Base-by-base conservation (phyloP, 2,797 vertebrate genomes). In the Ceyx erithaca region DNA sequence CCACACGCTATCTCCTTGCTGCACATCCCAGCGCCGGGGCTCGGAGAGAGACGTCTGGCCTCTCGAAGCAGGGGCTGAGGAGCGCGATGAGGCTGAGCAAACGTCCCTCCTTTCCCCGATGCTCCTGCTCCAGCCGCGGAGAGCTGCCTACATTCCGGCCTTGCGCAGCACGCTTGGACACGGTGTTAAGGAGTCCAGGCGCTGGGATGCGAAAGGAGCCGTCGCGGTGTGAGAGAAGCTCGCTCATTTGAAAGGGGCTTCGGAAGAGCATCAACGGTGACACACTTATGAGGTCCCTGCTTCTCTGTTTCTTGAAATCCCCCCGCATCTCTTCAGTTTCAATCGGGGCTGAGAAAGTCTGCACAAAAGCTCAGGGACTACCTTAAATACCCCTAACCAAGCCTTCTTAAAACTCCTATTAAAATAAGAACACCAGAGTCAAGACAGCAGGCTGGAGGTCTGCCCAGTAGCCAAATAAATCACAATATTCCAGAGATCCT, bases 401-500 rank as follows among this genome's bases (percentile, higher is more conserved):
- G 57, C 84, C 87, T 68, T 89, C 91, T 92, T 89, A 92, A 85
- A 95, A 85, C 33, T 64, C 81, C 89, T 81, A 63, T 97, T 97
- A 93, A 96, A 97, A 97, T 77, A 96, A 79, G 59, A 92, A 22
- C 68, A 12, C 69, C 58, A 64, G 72, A 80, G 85, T 52, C 90
- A 93, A 91, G 83, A 41, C 80, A 15, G 90, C 77, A 59, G 92
- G 82, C 86, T 73, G 23, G 89, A 95, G 86, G 94, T 94, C 87
- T 96, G 94, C 97, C 94, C 94, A 59, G 91, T 85, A 88, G 92
- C 96, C 96, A 94, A 94, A 97, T 95, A 93, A 94, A 97, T 97
- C 95, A 83, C 94, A 95, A 62, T 94, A 93, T 90, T 93, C 95
- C 95, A 78, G 72, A 89, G 92, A 93, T 80, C 80, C 85, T 77